A percentile compares a stretch with the other conserved stretches of the same genome.
These are phyloP conservation scores for Eospalax fontanierii DNA, from an alignment of 2,797 vertebrate genomes.

Conservation along the genomic window DNA sequence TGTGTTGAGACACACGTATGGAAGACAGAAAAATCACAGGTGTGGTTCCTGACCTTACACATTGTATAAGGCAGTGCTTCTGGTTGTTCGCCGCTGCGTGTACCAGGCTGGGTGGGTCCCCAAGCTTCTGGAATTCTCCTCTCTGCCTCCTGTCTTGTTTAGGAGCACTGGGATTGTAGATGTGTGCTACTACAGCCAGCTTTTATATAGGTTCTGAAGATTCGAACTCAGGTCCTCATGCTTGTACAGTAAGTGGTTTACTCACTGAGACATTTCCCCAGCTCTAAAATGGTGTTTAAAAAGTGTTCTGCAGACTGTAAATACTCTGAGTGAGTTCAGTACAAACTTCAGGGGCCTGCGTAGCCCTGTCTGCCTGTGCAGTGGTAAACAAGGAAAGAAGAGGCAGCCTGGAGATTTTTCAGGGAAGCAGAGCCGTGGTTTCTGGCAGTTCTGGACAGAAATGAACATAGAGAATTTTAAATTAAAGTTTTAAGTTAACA, in stretches of 20 bases:
- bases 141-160: no score
- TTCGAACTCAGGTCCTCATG: no score
- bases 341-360: not conserved
- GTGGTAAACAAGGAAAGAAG: not conserved
- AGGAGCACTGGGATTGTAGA: no score
- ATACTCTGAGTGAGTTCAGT: not conserved
- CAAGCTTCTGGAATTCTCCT: no score
- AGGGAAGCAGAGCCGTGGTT: not conserved
- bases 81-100: no score
- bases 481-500: not conserved
- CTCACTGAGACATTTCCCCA: not conserved
- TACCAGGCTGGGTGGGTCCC: no score
- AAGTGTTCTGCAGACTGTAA: not conserved
- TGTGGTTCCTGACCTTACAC: no score
- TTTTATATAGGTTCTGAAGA: no score
- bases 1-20: no score
- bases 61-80: no score
- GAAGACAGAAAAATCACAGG: no score
- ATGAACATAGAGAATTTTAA: not conserved
- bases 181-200: no score
- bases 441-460: not conserved
- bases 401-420: not conserved
- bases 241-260: not conserved
- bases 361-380: not conserved
- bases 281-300: not conserved